Conservation (phyloP, 1,140 invertebrate species). For the Chionoecetes opilio region DNA sequence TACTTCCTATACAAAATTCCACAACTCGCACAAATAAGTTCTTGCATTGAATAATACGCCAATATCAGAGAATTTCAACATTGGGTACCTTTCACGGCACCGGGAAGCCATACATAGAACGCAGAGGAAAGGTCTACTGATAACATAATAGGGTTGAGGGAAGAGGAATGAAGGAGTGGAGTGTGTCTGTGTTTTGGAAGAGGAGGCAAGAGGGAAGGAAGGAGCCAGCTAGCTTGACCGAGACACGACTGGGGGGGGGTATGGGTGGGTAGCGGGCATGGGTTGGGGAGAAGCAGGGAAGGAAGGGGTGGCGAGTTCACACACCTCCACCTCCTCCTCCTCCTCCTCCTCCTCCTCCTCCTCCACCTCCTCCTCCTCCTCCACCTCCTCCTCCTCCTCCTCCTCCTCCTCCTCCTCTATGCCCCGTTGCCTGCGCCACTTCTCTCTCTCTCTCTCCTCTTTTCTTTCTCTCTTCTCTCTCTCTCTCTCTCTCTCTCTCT, state of each 20-base stretch:
- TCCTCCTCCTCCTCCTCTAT: background rate
- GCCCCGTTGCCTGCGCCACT: background rate
- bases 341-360: background rate
- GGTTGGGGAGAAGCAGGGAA: background rate
- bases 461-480: background rate
- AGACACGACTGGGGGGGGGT: background rate
- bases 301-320: background rate
- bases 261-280: background rate
- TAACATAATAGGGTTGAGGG: no score
- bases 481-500: background rate
- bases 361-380: constrained; percentile 14
- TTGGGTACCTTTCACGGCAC: no score
- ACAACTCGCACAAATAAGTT: no score
- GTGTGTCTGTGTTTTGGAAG: background rate
- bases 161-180: background rate
- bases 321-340: background rate
- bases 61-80: no score
- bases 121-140: no score
- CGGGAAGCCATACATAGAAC: no score
- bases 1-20: no score
- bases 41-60: no score
- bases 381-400: constrained; percentile 11
- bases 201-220: background rate
- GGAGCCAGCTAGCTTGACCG: background rate
- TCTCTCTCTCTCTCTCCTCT: background rate